Percentiles rank a stretch among this genome's conserved stretches.
Evolutionary conservation across 2,113 vertebrate species (phyloP).

Genomic region (Chroicocephalus ridibundus): DNA sequence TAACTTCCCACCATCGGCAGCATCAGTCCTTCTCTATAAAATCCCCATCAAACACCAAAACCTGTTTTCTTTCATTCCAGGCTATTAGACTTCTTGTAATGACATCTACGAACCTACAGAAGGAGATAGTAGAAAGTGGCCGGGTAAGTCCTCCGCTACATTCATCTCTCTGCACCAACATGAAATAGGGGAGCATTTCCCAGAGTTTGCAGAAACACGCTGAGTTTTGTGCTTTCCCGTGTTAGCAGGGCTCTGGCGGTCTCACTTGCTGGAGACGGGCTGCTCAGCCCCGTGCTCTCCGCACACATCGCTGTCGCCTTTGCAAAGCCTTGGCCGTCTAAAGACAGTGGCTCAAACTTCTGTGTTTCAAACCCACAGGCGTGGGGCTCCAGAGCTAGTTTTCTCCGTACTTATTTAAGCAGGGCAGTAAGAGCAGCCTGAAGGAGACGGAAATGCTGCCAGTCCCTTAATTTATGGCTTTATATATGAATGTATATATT

Average conservation of each 20-base stretch:
- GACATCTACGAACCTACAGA: constrained; percentile 91
- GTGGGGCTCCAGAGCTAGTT: neutral
- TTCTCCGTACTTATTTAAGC: neutral
- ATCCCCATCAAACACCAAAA: neutral
- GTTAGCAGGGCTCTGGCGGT: neutral
- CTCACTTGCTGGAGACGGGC: neutral
- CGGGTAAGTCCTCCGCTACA: constrained; percentile 75
- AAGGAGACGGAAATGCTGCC: neutral
- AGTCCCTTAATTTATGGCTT: neutral
- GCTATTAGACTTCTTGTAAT: constrained; percentile 90
- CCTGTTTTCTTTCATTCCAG: constrained; percentile 57
- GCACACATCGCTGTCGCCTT: fast-evolving
- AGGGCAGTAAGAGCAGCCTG: neutral
- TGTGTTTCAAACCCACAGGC: neutral
- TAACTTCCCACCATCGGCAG: neutral
- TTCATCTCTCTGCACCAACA: neutral
- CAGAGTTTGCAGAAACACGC: neutral
- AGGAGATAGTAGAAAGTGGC: constrained; percentile 94
- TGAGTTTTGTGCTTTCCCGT: neutral
- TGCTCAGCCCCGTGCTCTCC: neutral
- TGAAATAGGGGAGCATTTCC: neutral
- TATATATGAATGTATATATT: neutral
- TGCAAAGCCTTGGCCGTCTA: neutral
- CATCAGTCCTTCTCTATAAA: neutral
- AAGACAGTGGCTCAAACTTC: neutral